Conservation (phyloP, 2,797 vertebrate genomes). For the Xerus rutilus region DNA sequence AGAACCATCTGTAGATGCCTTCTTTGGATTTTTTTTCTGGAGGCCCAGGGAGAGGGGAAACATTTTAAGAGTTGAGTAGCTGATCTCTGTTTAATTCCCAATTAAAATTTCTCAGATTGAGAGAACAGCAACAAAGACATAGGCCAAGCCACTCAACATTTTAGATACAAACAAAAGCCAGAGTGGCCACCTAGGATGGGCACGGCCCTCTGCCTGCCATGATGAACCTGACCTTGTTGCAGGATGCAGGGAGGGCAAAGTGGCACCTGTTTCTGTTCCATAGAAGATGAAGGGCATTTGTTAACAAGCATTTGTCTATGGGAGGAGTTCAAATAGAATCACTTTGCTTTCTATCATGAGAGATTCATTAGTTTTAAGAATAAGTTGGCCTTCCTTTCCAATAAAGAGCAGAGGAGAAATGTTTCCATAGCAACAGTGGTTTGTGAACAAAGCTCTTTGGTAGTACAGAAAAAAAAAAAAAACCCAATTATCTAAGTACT, state of each 20-base stretch:
- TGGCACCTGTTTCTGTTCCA: neutral
- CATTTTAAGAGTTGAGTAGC: neutral
- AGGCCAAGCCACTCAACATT: neutral
- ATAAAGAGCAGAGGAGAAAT: slow-evolving; percentile 43
- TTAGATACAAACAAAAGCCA: neutral
- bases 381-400: slow-evolving; percentile 48
- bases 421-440: slow-evolving; percentile 76
- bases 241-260: neutral
- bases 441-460: slow-evolving; percentile 52
- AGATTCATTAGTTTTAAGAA: slow-evolving; percentile 58
- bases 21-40: neutral
- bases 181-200: neutral
- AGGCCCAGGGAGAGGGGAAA: neutral
- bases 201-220: neutral
- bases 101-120: neutral
- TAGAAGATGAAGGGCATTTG: neutral
- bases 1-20: neutral
- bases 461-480: neutral
- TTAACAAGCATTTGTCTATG: neutral
- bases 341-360: slow-evolving; percentile 33
- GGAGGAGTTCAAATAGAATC: slow-evolving; percentile 51
- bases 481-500: slow-evolving; percentile 53
- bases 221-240: neutral
- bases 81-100: neutral
- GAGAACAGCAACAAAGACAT: too few species aligned